Conservation (phyloP, 2,113 vertebrate species). For the Rynchops niger region DNA sequence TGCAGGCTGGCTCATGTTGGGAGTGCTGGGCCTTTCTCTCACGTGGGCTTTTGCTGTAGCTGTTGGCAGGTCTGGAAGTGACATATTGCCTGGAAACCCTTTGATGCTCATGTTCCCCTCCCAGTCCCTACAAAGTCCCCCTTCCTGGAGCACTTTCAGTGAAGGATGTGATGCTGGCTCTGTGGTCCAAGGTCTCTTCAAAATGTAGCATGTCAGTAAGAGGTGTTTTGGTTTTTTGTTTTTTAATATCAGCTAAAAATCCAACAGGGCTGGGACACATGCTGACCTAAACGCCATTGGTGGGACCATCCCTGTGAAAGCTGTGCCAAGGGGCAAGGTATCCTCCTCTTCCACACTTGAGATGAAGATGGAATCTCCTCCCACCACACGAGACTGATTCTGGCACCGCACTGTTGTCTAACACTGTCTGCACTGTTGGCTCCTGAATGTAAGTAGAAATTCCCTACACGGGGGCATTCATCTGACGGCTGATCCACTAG, state of each 20-base stretch:
- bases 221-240: accelerated
- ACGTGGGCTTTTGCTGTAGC: not conserved
- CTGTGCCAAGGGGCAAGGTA: not conserved
- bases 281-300: accelerated
- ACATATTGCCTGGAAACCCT: not conserved
- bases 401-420: not conserved
- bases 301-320: not conserved
- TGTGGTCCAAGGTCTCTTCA: not conserved
- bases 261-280: not conserved
- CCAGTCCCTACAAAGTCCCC: not conserved
- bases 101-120: not conserved
- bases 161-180: not conserved
- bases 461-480: not conserved
- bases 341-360: not conserved
- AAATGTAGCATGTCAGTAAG: not conserved
- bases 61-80: not conserved
- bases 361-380: not conserved
- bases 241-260: not conserved
- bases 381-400: not conserved
- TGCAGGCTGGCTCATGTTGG: not conserved
- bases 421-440: not conserved
- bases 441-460: not conserved
- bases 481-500: not conserved
- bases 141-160: not conserved
- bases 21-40: not conserved